Conservation (phyloP, 2,113 vertebrate species). For the Eulacestoma nigropectus region DNA sequence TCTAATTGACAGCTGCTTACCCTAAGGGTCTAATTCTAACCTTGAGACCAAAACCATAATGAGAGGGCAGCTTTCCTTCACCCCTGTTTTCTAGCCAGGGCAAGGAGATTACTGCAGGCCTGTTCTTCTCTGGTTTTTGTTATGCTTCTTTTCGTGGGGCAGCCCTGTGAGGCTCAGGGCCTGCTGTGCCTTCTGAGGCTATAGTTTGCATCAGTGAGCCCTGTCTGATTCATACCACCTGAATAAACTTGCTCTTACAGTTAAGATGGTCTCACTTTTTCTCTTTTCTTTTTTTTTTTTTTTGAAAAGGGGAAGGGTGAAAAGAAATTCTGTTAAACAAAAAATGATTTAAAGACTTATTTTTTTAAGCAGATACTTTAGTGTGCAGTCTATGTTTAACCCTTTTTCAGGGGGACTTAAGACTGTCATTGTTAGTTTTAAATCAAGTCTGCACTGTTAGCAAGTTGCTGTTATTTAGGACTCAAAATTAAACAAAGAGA, state of each 20-base stretch:
- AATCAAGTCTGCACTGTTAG: background rate
- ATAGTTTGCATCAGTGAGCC: constrained; percentile 74
- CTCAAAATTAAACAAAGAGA: constrained; percentile 2
- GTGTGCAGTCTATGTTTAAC: background rate
- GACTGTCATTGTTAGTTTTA: background rate
- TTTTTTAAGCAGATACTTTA: background rate
- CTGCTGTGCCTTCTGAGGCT: constrained; percentile 71
- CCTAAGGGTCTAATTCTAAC: constrained; percentile 93
- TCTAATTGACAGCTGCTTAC: constrained; percentile 99
- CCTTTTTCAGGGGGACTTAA: background rate
- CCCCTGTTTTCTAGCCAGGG: constrained; percentile 76
- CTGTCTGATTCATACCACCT: constrained; percentile 84
- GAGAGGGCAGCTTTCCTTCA: constrained; percentile 88
- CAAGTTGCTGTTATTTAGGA: constrained; percentile 25
- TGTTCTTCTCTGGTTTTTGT: constrained; percentile 72
- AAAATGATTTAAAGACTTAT: constrained; percentile 44
- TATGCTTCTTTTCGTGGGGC: constrained; percentile 51
- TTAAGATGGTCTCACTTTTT: constrained; percentile 68
- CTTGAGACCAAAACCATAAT: constrained; percentile 87
- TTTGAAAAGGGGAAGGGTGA: background rate
- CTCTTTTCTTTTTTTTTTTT: background rate
- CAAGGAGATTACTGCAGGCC: constrained; percentile 73
- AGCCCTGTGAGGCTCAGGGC: constrained; percentile 52
- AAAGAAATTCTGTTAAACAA: constrained; percentile 17
- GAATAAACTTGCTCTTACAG: constrained; percentile 81